These are phyloP conservation scores for Microctenopoma stevenorrisi DNA, from an alignment of 2,797 vertebrate genomes.

Conservation along the genomic window DNA sequence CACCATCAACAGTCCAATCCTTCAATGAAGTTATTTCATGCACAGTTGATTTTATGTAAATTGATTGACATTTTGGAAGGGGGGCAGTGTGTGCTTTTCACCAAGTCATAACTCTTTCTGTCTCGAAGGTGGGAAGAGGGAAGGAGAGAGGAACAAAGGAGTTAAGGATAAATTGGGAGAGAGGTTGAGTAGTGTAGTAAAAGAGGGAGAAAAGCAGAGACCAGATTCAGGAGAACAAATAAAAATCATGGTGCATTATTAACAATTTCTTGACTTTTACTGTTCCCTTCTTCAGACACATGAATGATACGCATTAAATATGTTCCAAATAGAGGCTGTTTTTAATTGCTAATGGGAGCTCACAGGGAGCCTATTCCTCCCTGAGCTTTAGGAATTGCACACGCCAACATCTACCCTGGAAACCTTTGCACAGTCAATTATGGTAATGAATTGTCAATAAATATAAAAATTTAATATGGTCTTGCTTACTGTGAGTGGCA, in stretches of 20 bases:
- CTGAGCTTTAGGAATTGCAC: constrained; percentile 87
- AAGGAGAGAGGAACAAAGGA: constrained; percentile 56
- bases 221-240: neutral
- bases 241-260: constrained; percentile 47
- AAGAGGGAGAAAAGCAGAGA: neutral
- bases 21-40: constrained; percentile 90
- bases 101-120: constrained; percentile 87
- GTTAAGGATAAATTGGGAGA: constrained; percentile 33
- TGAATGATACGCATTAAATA: constrained; percentile 89
- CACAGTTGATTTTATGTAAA: constrained; percentile 91
- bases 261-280: constrained; percentile 80
- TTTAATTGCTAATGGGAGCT: constrained; percentile 97
- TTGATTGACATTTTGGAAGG: constrained; percentile 92
- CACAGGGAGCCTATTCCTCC: constrained; percentile 84
- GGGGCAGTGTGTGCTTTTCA: constrained; percentile 82
- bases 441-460: constrained; percentile 99
- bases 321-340: constrained; percentile 88
- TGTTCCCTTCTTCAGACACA: constrained; percentile 35
- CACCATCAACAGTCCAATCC: constrained; percentile 76
- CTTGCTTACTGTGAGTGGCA: constrained; percentile 95
- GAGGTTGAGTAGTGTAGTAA: constrained; percentile 13
- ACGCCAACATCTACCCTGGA: constrained; percentile 76
- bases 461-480: constrained; percentile 99
- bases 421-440: constrained; percentile 97
- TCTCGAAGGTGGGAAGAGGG: constrained; percentile 74